A percentile compares a stretch with the other conserved stretches of the same genome.
Evolutionary conservation across 2,113 vertebrate genomes (phyloP).

Genomic region (Struthidea cinerea): DNA sequence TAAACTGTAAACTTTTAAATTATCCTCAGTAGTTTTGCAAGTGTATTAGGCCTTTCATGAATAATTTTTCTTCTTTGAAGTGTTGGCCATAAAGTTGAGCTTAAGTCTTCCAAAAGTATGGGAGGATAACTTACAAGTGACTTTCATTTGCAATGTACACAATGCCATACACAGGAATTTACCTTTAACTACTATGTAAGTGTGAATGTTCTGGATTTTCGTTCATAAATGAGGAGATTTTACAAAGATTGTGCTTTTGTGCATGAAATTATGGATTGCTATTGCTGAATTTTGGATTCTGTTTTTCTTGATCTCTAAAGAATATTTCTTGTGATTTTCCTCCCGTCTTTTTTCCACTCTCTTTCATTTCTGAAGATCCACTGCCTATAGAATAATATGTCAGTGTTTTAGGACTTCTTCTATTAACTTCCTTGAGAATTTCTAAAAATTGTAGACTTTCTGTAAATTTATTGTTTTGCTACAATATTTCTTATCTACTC

Average conservation of each 20-base stretch:
- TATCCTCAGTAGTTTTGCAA: conserved; percentile 56
- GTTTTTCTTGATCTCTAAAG: background rate
- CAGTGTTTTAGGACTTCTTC: background rate
- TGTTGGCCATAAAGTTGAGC: conserved; percentile 40
- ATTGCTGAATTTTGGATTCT: background rate
- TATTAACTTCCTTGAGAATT: background rate
- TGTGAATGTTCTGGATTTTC: conserved; percentile 43
- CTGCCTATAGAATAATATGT: background rate
- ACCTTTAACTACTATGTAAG: conserved; percentile 25
- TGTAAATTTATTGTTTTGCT: background rate
- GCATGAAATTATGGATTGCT: background rate
- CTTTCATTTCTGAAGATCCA: background rate
- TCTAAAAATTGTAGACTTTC: background rate
- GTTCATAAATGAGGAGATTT: conserved; percentile 34
- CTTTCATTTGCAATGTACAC: conserved; percentile 47
- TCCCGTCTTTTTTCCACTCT: background rate
- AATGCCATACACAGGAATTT: conserved; percentile 25
- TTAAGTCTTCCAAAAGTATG: conserved; percentile 49
- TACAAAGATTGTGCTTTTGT: background rate
- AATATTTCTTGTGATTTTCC: background rate
- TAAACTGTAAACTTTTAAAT: conserved; percentile 67
- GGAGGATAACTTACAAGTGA: conserved; percentile 42
- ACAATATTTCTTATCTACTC: background rate
- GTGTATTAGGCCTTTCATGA: conserved; percentile 57
- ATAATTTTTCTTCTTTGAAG: conserved; percentile 61